These are phyloP conservation scores for Chloroceryle amazona DNA, from an alignment of 2,797 vertebrate species.

Conservation along the genomic window DNA sequence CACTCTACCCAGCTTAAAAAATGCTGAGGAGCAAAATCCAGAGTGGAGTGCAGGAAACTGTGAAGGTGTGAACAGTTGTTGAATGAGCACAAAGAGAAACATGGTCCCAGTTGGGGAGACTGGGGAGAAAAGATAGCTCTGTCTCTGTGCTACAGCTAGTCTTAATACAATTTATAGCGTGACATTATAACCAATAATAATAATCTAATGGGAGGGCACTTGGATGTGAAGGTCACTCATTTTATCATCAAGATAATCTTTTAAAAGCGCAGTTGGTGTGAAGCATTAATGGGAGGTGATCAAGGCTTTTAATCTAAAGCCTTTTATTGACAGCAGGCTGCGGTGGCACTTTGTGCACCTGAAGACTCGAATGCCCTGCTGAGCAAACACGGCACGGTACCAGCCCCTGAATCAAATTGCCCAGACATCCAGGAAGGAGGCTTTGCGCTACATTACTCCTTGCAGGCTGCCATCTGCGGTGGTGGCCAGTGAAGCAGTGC, in stretches of 20 bases:
- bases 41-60: constrained; percentile 4
- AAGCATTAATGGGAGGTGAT: not conserved
- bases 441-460: not conserved
- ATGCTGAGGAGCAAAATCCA: constrained; percentile 19
- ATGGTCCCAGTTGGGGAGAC: fast-evolving
- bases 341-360: not conserved
- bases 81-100: not conserved
- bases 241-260: constrained; percentile 49
- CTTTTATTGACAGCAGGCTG: not conserved
- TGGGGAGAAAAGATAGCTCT: not conserved
- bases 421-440: not conserved
- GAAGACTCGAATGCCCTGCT: not conserved
- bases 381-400: not conserved
- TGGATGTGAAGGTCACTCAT: constrained; percentile 30
- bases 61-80: not conserved
- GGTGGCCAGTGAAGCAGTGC: not conserved
- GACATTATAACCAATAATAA: not conserved
- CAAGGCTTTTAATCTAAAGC: constrained; percentile 32
- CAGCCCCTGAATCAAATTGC: not conserved
- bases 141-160: not conserved
- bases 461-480: not conserved
- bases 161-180: constrained; percentile 9
- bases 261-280: not conserved
- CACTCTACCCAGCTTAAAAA: not conserved
- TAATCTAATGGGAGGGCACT: constrained; percentile 18